A percentile compares a stretch with the other conserved stretches of the same genome.
phyloP scores from a whole-genome alignment of 2,113 vertebrate species.

The Chlorodrepanis virens region DNA sequence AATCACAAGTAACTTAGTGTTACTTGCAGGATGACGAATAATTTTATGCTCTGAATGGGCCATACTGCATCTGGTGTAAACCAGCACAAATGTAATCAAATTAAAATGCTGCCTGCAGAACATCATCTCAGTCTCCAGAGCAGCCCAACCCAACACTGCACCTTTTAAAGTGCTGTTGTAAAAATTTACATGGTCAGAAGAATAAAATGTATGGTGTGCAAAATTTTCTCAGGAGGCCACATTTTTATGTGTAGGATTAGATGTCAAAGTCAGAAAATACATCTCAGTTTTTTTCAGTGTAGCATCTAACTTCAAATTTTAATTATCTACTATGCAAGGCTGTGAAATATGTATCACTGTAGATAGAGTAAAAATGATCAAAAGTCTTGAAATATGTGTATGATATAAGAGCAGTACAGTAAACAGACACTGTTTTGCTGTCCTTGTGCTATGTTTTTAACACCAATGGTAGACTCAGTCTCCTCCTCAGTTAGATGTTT shows the following conservation, averaged over 20 bases:
- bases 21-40: neutral
- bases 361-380: neutral
- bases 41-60: neutral
- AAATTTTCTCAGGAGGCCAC: neutral
- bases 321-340: neutral
- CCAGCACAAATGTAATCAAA: neutral
- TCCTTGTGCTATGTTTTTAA: neutral
- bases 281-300: neutral
- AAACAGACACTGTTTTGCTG: neutral
- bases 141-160: neutral
- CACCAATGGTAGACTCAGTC: neutral
- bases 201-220: neutral
- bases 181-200: neutral
- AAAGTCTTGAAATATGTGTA: neutral
- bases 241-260: neutral
- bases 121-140: neutral
- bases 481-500: neutral
- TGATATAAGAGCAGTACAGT: neutral
- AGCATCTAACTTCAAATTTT: neutral
- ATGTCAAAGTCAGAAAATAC: neutral
- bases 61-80: neutral
- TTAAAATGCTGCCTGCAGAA: neutral
- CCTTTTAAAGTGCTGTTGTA: neutral
- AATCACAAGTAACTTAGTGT: neutral
- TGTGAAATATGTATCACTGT: neutral